A percentile compares a stretch with the other conserved stretches of the same genome.
Evolutionary conservation across 1,140 invertebrate species (phyloP).

Genomic region (Odontomachus brunneus): DNA sequence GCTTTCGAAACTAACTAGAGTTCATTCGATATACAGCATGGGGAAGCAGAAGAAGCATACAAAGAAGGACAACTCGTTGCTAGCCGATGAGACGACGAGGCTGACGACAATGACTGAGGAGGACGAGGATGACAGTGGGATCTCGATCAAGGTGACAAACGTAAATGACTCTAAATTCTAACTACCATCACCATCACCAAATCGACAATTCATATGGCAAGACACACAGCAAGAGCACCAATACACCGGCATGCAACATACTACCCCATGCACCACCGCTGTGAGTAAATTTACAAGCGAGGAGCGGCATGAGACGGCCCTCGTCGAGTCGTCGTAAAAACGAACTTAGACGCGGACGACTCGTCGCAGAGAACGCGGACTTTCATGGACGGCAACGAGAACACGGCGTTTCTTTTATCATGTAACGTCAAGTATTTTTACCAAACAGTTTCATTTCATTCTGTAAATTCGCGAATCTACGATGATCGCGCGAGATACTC

Average conservation of each 20-base stretch:
- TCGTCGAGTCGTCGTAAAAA: slow-evolving; percentile 54
- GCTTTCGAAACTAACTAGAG: too few species aligned
- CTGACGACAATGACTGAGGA: slow-evolving; percentile 85
- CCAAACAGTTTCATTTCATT: not conserved
- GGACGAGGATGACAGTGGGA: slow-evolving; percentile 86
- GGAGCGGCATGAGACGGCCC: slow-evolving; percentile 62
- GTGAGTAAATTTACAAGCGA: slow-evolving; percentile 79
- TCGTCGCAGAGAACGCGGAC: slow-evolving; percentile 27
- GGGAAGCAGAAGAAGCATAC: slow-evolving; percentile 81
- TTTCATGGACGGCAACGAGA: slow-evolving; percentile 25
- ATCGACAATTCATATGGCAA: slow-evolving; percentile 74
- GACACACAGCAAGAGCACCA: slow-evolving; percentile 82
- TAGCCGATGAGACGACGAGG: slow-evolving; percentile 82
- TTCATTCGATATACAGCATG: slow-evolving; percentile 69
- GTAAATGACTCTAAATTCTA: slow-evolving; percentile 84
- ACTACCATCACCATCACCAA: slow-evolving; percentile 77
- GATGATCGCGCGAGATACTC: not conserved
- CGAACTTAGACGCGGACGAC: slow-evolving; percentile 27
- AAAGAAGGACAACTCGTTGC: slow-evolving; percentile 79
- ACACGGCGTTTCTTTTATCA: not conserved
- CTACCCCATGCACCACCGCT: slow-evolving; percentile 79
- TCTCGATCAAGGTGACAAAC: slow-evolving; percentile 87
- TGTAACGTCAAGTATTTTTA: not conserved
- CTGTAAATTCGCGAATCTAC: not conserved
- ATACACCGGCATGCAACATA: slow-evolving; percentile 82